Evolutionary conservation across 2,113 vertebrate species (phyloP).

Genomic region (Tringa solitaria): DNA sequence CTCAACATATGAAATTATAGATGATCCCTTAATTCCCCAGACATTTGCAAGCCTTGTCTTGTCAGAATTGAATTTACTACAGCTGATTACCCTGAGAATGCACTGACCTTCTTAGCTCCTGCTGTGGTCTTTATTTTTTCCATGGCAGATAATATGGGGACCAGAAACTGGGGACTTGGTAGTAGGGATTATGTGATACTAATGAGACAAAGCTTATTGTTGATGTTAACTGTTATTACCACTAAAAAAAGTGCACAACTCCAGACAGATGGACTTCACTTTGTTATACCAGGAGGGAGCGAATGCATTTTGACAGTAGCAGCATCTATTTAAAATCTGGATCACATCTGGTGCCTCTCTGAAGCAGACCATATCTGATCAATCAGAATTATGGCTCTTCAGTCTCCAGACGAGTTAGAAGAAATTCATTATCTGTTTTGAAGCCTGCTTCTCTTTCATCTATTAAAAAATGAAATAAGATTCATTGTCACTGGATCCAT

Average conservation of each 20-base stretch:
- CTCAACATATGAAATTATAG: conserved; percentile 62
- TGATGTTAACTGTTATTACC: conserved; percentile 64
- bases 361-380: conserved; percentile 51
- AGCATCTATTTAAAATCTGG: conserved; percentile 60
- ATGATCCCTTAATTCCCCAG: conserved; percentile 71
- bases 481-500: conserved; percentile 6
- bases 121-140: conserved; percentile 68
- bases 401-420: conserved; percentile 28
- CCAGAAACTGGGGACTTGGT: conserved; percentile 59
- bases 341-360: conserved; percentile 63
- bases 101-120: conserved; percentile 74
- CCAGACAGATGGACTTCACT: conserved; percentile 60
- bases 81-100: conserved; percentile 78
- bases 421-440: conserved; percentile 59
- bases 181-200: conserved; percentile 66
- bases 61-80: conserved; percentile 74
- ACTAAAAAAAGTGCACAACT: conserved; percentile 46
- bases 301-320: conserved; percentile 52
- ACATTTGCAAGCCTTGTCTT: conserved; percentile 69
- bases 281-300: conserved; percentile 43
- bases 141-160: conserved; percentile 60
- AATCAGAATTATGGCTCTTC: conserved; percentile 54
- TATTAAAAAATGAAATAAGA: conserved; percentile 22
- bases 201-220: conserved; percentile 70
- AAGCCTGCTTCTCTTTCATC: conserved; percentile 50